A percentile compares a stretch with the other conserved stretches of the same genome.
Conservation (phyloP, 2,113 vertebrate species). For the Psammodynastes pulverulentus region DNA sequence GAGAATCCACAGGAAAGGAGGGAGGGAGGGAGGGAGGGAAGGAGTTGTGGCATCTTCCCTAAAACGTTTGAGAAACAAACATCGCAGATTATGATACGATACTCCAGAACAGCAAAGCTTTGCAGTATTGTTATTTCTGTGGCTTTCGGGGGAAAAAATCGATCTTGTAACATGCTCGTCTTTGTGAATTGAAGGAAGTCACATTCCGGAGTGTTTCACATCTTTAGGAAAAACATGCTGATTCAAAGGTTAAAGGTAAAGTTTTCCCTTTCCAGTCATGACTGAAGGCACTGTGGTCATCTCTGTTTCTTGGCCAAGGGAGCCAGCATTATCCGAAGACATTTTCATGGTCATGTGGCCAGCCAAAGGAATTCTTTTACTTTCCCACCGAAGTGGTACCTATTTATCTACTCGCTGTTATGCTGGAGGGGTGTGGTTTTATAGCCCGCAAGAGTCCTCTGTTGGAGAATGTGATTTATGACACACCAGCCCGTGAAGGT, state of each 20-base stretch:
- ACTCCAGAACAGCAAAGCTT: not conserved
- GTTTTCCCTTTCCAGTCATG: not conserved
- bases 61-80: not conserved
- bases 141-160: not conserved
- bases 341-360: not conserved
- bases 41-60: not conserved
- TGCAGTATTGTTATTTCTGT: not conserved
- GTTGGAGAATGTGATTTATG: too few relatives aligned
- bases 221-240: not conserved
- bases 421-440: too few relatives aligned
- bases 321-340: not conserved
- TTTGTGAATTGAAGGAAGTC: not conserved
- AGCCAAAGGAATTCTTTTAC: not conserved
- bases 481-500: too few relatives aligned
- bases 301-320: not conserved
- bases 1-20: not conserved
- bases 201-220: not conserved
- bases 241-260: not conserved
- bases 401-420: not conserved
- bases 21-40: too few relatives aligned
- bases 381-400: not conserved
- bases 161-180: not conserved
- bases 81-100: not conserved
- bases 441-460: too few relatives aligned
- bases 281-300: not conserved